Base-by-base conservation (phyloP, 2,113 vertebrate genomes). In the Bambusicola thoracicus region DNA sequence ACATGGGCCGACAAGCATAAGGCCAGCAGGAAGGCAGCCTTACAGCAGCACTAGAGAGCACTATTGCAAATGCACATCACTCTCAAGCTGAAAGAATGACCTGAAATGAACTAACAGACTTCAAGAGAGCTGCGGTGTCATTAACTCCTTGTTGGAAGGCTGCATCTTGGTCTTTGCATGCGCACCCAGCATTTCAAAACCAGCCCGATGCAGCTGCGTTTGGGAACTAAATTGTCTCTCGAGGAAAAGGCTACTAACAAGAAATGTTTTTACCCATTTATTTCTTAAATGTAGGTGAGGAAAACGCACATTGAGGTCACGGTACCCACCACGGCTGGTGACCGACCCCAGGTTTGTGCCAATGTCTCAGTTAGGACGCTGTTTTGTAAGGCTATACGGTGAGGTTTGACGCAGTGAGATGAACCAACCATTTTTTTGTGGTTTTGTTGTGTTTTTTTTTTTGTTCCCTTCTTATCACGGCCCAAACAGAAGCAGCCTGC, bases 311-410 rank as follows among this genome's bases (percentile, higher is more conserved):
- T 92, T 94, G 98, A 98, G 95, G 97, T 98, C 93, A 98, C 98
- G 93, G 95, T 98, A 83, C 98, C 98, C 73, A 96, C 97, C 85
- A 95, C 97, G 96, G 98, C 98, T 80, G 98, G 98, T 97, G 98
- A 98, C 90, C 98, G 97, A 94, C 97, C 97, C 92, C 98, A 99
- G 99, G 99, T 99, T 98, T 98, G 99, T 99, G 98, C 95, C 93
- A 58, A 81, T 68, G 68, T 90, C 95, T 96, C 96, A 91, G 88
- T 90, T 53, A 95, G 95, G 95, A 88, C 91, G 81, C 92, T 32
- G 7, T 9, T 63, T 48, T 67, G 90, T 56, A 56, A 18, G 77
- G 27, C 65, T 81, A 72, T 80, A 56, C 77, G 56, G 65, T 53
- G 63, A 97, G 80, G 61, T 95, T 97, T 93, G 69, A 74, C 16